Base-by-base conservation (phyloP, 1,140 invertebrate species). In the Pseudomyrmex sp. region DNA sequence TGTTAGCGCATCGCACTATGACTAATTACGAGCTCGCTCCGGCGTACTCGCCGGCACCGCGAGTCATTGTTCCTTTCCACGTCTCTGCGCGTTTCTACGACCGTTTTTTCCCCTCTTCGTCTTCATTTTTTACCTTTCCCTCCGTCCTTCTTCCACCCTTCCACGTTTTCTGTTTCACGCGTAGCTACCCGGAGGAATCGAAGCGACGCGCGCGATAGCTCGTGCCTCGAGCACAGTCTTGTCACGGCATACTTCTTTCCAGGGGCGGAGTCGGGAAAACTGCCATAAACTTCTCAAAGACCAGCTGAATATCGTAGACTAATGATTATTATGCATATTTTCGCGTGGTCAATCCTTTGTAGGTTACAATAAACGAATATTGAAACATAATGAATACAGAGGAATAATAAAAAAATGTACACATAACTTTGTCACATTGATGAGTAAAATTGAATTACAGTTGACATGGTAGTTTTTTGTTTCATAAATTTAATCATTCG, bases 1-100 rank as follows among this genome's bases (percentile, higher is more conserved):
- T 94, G 92, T 94, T 94, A 94, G 93, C 93, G 93, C 93, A 94
- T 91, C 90, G 92, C 93, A 93, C 93, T 94, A 94, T 94, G 93
- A 94, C 93, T 94, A 94, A 94, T 94, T 94, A 94, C 90, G 90
- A 92, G 80, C 84, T 82, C 79, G 84, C 79, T 79, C 85, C 79
- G 62, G 80, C 72, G 77, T 88, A 85, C 85, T 88, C 80, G 85
- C 74, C 83, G 54, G 69, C 73, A 82, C 69, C 85, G 48, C 74
- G 73, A 89, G 73, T 89, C 89, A 90, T 90, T 88, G 89, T 90
- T 90, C 82, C 89, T 82, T 85, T 90, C 84, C 84, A 76, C 77
- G 80, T 90, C 75, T 89, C 35, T 87, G 80, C 85, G 75, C 84
- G 77, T 61, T 52, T 59, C 73, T 86, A 72, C 66, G 70, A 77